These are phyloP conservation scores for Sesamia nonagrioides DNA, from an alignment of 1,140 invertebrate species.

Conservation along the genomic window DNA sequence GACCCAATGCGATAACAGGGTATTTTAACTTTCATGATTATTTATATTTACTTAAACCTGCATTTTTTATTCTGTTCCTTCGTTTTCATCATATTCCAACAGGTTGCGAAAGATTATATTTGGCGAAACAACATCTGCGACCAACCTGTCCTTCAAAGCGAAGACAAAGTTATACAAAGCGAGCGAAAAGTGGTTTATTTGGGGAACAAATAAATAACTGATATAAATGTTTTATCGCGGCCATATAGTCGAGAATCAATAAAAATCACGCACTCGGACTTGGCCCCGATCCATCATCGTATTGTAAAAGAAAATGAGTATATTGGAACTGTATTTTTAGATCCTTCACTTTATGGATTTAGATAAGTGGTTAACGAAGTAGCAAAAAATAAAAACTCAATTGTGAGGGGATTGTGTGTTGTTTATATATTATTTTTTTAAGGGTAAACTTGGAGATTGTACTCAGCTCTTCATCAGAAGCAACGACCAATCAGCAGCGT, in stretches of 20 bases:
- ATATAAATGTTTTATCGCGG: slow-evolving; percentile 47
- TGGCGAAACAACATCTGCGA: not conserved
- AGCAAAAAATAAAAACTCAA: not conserved
- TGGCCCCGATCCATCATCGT: slow-evolving; percentile 43
- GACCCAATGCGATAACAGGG: no score
- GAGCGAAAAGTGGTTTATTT: slow-evolving; percentile 29
- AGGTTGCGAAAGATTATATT: no score
- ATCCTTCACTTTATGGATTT: not conserved
- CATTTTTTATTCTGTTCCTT: no score
- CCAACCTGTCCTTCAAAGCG: slow-evolving; percentile 15
- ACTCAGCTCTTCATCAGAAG: no score
- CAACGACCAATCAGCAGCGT: no score
- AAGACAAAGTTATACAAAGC: slow-evolving; percentile 26
- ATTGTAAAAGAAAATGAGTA: slow-evolving; percentile 23
- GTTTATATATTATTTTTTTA: no score
- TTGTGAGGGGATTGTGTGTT: no score
- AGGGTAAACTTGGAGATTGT: no score
- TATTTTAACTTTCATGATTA: no score
- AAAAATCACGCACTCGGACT: slow-evolving; percentile 45
- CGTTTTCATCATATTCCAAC: no score
- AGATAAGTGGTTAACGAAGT: not conserved
- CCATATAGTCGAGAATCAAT: slow-evolving; percentile 41
- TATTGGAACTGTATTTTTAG: slow-evolving; percentile 15
- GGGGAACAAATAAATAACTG: slow-evolving; percentile 40
- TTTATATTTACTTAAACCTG: no score